Evolutionary conservation across 2,888 invertebrate genomes (phyloP), one percentile per base, ranked within the genome.

Genomic region (Prosapia bicincta): DNA sequence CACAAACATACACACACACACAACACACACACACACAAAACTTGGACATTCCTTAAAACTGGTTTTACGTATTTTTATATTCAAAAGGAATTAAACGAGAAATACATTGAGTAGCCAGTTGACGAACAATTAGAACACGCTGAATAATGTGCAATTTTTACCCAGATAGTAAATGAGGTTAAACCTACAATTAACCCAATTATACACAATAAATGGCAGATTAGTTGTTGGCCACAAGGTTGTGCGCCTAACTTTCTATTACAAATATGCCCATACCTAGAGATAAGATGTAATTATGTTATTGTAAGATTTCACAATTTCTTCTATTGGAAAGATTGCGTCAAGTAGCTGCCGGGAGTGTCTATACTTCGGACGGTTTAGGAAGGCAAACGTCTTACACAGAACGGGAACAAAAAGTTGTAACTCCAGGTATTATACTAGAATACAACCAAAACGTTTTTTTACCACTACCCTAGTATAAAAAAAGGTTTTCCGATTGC

Each of bases 221-320:
- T 54, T 20, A 54, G 20, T 20, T 9, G 38, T 54, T 20, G 54
- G 1, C 54, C 20, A 10, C 54, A 54, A 54, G 54, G 54, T 54
- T 13, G 54, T 20, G 20, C n/a, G 13, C 54, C 54, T 54, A 20
- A 54, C 54, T 54, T 54, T 54, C 54, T 54, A 54, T 54, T 54
- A 54, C 54, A 54, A 54, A 54, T 54, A 54, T 54, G 54, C 54
- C 54, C 54, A 54, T 54, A 54, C 54, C 54, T 54, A 54, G 54
- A 54, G 54, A 54, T 54, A 54, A 54, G 54, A 54, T 54, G 54
- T 54, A 54, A 54, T 54, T 54, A 54, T 54, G 54, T 54, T 54
- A 54, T 54, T 54, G 54, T 54, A 54, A 54, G 54, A 54, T 54
- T 54, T 54, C 54, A 54, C 54, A 54, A 54, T 54, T 54, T 54